phyloP scores from a whole-genome alignment of 2,113 vertebrate species.

The Lonchura striata region DNA sequence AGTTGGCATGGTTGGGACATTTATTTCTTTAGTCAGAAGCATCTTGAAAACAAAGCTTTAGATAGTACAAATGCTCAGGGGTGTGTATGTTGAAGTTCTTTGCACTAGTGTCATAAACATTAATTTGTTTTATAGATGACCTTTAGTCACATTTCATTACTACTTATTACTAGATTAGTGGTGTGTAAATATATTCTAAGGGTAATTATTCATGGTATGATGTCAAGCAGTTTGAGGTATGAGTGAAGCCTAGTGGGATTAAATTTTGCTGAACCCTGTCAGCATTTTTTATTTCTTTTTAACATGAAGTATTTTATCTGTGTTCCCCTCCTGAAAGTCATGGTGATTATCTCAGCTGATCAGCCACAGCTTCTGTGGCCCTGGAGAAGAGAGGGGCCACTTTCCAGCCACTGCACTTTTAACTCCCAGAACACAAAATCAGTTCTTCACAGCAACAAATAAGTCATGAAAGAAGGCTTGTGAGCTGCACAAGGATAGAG shows the following conservation, averaged over 20 bases:
- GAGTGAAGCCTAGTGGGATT: not conserved
- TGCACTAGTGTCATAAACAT: not conserved
- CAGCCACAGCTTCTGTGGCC: conserved; percentile 1
- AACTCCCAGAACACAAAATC: not conserved
- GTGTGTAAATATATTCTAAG: not conserved
- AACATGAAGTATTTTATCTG: not conserved
- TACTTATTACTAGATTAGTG: not conserved
- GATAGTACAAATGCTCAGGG: not conserved
- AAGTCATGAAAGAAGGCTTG: not conserved
- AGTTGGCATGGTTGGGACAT: not conserved
- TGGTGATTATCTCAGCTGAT: not conserved
- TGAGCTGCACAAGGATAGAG: not conserved
- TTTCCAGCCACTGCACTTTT: conserved; percentile 14
- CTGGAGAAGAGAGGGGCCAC: not conserved
- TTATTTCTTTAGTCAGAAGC: not conserved
- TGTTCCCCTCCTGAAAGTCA: not conserved
- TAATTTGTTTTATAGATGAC: not conserved
- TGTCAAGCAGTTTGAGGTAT: not conserved
- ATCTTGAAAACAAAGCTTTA: not conserved
- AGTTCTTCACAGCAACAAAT: not conserved
- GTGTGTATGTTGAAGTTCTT: not conserved
- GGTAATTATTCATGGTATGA: not conserved
- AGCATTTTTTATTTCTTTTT: not conserved
- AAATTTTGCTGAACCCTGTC: not conserved
- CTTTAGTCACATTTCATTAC: not conserved